Evolutionary conservation across 2,797 vertebrate genomes (phyloP).

Genomic region (Danio tinwini): DNA sequence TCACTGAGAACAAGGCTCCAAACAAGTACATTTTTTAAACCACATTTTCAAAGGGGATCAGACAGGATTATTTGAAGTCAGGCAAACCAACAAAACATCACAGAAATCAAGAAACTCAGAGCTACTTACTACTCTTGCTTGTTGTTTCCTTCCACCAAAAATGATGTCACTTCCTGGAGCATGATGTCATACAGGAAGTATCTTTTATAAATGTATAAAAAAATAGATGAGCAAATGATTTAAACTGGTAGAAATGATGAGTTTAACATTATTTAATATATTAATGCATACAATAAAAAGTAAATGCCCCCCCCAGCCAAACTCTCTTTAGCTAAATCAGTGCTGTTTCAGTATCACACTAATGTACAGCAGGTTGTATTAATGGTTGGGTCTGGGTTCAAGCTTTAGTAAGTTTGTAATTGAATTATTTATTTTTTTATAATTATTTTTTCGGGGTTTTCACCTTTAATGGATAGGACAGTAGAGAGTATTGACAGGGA

Average conservation of each 20-base stretch:
- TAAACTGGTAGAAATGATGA: neutral
- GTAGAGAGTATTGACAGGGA: too few species aligned
- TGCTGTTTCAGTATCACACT: too few species aligned
- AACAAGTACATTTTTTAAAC: neutral
- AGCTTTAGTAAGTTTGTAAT: too few species aligned
- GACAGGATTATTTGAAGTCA: neutral
- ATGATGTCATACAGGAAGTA: neutral
- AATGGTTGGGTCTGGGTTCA: too few species aligned
- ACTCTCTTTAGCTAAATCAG: too few species aligned
- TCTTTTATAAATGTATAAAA: neutral
- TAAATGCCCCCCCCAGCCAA: too few species aligned
- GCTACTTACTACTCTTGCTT: neutral
- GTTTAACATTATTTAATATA: neutral
- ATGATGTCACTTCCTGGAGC: neutral
- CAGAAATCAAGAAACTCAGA: neutral
- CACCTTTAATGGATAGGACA: too few species aligned
- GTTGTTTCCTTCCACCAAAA: neutral
- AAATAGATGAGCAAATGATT: too few species aligned
- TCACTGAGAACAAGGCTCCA: neutral
- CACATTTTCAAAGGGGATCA: neutral
- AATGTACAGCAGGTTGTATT: too few species aligned
- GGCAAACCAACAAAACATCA: neutral
- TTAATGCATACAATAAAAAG: too few species aligned
- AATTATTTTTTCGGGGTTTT: too few species aligned
- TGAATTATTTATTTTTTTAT: too few species aligned